Evolutionary conservation across 2,113 vertebrate species (phyloP).

Genomic region (Catagonus wagneri): DNA sequence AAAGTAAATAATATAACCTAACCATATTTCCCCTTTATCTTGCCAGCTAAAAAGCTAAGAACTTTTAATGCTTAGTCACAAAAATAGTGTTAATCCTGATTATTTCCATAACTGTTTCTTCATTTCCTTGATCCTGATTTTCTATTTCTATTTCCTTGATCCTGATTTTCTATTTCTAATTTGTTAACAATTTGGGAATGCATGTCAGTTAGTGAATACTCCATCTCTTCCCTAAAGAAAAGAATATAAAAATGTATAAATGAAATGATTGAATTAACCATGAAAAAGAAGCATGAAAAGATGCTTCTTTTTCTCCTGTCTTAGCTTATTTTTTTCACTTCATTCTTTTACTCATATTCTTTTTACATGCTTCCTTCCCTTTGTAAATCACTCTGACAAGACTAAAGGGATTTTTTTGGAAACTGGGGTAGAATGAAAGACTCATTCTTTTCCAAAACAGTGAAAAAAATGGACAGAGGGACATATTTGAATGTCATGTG

Average conservation of each 20-base stretch:
- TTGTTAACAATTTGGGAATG: not conserved
- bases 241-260: not conserved
- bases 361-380: not conserved
- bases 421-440: not conserved
- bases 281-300: conserved; percentile 16
- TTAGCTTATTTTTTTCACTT: not conserved
- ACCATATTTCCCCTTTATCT: not conserved
- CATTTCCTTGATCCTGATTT: not conserved
- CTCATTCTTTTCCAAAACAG: not conserved
- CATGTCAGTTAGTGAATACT: not conserved
- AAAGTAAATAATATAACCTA: not conserved
- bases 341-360: not conserved
- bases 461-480: not conserved
- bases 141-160: not conserved
- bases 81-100: not conserved
- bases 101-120: conserved; percentile 10
- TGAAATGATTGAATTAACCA: not conserved
- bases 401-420: not conserved
- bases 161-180: not conserved
- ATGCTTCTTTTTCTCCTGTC: not conserved
- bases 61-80: not conserved
- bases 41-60: not conserved
- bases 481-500: not conserved
- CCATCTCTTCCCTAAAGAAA: conserved; percentile 9
- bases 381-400: not conserved